These are phyloP conservation scores for Orestias chungarensis DNA, from an alignment of 2,797 vertebrate genomes.

Conservation along the genomic window DNA sequence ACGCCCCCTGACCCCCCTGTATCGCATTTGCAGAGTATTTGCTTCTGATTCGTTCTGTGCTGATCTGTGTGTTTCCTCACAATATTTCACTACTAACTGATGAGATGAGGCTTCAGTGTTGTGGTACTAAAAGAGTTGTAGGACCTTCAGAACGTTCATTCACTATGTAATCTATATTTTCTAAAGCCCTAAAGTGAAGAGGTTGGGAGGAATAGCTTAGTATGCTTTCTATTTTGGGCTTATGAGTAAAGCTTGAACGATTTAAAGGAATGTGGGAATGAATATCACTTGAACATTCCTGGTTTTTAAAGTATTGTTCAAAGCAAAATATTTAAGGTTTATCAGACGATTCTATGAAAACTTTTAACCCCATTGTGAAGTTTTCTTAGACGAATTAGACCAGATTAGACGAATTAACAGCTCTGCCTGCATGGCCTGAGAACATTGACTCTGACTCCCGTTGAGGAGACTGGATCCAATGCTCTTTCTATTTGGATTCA, in stretches of 20 bases:
- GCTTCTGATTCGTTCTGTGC: conserved; percentile 17
- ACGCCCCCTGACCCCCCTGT: conserved; percentile 14
- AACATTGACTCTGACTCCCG: conserved; percentile 44
- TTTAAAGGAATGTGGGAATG: not conserved
- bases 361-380: conserved; percentile 36
- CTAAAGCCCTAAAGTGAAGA: not conserved
- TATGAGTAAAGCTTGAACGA: not conserved
- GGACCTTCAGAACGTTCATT: not conserved
- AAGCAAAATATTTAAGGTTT: not conserved
- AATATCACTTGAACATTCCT: not conserved
- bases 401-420: conserved; percentile 68
- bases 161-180: not conserved
- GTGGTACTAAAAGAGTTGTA: not conserved
- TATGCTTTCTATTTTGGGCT: not conserved
- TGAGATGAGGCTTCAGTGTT: not conserved
- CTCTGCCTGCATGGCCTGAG: conserved; percentile 54
- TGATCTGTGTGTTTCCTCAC: conserved; percentile 35
- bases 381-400: conserved; percentile 53
- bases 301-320: not conserved
- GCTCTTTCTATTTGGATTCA: conserved; percentile 48
- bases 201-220: not conserved
- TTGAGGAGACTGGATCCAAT: conserved; percentile 35
- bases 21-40: conserved; percentile 23
- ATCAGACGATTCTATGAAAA: conserved; percentile 7
- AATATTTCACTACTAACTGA: conserved; percentile 8